These are phyloP conservation scores for Sarotherodon lohbergeri DNA, from an alignment of 2,113 vertebrate genomes.

Conservation along the genomic window DNA sequence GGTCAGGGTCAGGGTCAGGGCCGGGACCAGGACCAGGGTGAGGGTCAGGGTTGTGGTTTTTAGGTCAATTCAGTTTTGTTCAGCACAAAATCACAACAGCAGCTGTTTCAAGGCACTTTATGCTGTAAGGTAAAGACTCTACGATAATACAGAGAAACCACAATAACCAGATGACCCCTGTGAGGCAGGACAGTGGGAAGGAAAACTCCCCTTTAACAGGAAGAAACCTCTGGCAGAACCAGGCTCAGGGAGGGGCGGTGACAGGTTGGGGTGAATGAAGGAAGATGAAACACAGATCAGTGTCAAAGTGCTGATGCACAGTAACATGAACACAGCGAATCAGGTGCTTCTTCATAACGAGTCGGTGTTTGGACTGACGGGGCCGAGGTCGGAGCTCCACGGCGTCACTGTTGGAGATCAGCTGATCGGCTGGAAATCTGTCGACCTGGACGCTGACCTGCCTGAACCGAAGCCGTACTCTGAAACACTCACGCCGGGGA, in stretches of 20 bases:
- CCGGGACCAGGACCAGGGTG: accelerated
- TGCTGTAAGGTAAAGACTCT: background rate
- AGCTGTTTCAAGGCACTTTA: background rate
- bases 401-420: background rate
- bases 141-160: background rate
- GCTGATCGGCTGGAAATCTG: background rate
- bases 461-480: background rate
- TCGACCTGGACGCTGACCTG: accelerated
- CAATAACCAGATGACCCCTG: background rate
- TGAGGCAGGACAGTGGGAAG: background rate
- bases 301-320: background rate
- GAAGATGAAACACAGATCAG: background rate
- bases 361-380: background rate
- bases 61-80: background rate
- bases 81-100: background rate
- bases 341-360: background rate
- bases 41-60: background rate
- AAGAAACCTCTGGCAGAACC: background rate
- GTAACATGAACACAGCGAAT: background rate
- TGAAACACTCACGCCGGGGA: accelerated
- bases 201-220: background rate
- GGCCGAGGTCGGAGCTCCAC: background rate
- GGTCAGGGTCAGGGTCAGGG: accelerated
- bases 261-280: background rate
- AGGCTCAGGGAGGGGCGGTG: background rate